Conservation (phyloP, 2,797 vertebrate species). For the Alfaro cultratus region DNA sequence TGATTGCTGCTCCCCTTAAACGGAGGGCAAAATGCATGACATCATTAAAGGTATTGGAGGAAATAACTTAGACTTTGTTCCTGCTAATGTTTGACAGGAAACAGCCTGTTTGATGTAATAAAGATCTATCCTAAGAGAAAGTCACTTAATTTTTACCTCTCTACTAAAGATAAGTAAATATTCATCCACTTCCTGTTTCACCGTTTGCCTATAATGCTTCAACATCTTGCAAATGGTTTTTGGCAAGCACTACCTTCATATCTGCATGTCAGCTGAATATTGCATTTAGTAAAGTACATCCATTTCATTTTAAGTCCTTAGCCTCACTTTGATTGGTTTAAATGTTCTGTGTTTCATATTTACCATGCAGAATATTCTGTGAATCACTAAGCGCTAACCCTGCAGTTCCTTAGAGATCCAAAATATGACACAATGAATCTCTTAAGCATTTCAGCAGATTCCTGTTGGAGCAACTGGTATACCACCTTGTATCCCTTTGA, state of each 20-base stretch:
- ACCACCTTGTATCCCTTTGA: conserved; percentile 65
- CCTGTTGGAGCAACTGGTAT: conserved; percentile 62
- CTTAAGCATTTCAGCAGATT: conserved; percentile 60
- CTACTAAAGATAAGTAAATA: conserved; percentile 69
- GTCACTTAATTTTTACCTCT: conserved; percentile 77
- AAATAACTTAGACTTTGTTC: conserved; percentile 76
- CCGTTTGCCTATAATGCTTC: conserved; percentile 40
- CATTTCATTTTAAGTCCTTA: conserved; percentile 31
- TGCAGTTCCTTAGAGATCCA: not conserved
- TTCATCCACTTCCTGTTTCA: conserved; percentile 49
- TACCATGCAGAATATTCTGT: not conserved
- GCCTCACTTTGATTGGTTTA: conserved; percentile 38
- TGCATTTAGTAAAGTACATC: conserved; percentile 44
- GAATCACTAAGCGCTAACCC: conserved; percentile 6
- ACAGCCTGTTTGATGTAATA: conserved; percentile 77
- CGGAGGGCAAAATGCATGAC: conserved; percentile 72
- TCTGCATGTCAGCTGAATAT: conserved; percentile 39
- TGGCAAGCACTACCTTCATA: conserved; percentile 58
- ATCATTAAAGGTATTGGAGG: conserved; percentile 78
- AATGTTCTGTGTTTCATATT: conserved; percentile 30
- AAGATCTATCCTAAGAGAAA: conserved; percentile 78
- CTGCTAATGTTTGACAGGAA: conserved; percentile 74
- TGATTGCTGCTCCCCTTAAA: conserved; percentile 72
- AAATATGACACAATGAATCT: conserved; percentile 56
- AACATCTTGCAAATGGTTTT: conserved; percentile 63